Evolutionary conservation across 2,113 vertebrate genomes (phyloP), one percentile per base, ranked within the genome.

Genomic region (Cettia cetti): DNA sequence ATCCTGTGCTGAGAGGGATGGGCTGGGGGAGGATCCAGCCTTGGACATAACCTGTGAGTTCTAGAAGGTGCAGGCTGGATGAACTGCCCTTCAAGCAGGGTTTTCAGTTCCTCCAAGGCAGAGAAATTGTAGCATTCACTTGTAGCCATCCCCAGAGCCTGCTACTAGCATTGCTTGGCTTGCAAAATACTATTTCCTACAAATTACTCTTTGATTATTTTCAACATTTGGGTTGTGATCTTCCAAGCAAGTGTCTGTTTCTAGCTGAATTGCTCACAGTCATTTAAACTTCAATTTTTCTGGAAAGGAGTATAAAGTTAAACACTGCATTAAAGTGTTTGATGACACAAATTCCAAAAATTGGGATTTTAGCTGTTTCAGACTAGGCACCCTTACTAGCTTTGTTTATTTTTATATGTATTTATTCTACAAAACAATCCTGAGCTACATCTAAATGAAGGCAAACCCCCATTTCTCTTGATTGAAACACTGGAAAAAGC

Each of bases 401-500:
- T 56, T 65, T 10, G 26, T 52, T 84, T 47, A 28, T 45, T 84
- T 86, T 39, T 5, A 9, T 15, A 78, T 30, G 17, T 7, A 33
- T 76, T 82, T 68, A 45, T 70, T 60, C 39, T 66, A 42, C 4
- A 28, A 78, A 68, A 63, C 13, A 68, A 64, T 22, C 47, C 52
- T 45, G 30, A 87, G 60, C 69, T 65, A 44, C 56, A 33, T 76
- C 39, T 66, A 85, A 87, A 52, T 37, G 24, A 68, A 10, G 13
- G 16, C 45, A 33, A 86, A 74, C 37, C 2, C 2, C 1, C 7
- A 21, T 7, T 15, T 28, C 33, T 59, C 71, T 72, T 42, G 22
- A 60, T 3, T 45, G 15, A 65, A 21, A 60, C 26, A 12, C 0
- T 23, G 19, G n/a, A 1, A 21, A 40, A 68, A 77, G n/a, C 4